phyloP scores from a whole-genome alignment of 92 coral and sea anemone species.

The Zoanthus solanderi region DNA sequence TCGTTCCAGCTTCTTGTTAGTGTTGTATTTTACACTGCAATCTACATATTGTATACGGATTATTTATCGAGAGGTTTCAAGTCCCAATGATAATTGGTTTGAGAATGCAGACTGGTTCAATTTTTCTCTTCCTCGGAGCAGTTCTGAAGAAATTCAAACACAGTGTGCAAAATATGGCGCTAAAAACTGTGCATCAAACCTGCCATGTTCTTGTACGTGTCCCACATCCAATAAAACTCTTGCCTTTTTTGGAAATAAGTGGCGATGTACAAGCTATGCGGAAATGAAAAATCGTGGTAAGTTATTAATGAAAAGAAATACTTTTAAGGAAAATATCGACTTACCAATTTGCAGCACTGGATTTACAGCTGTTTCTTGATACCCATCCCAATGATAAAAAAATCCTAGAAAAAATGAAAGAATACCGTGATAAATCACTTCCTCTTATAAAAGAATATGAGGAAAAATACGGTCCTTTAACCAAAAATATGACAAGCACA shows the following conservation, averaged over 20 bases:
- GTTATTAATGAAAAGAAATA: background rate
- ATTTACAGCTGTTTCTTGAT: too few species aligned
- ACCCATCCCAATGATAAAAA: too few species aligned
- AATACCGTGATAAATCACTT: too few species aligned
- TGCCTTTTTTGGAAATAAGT: background rate
- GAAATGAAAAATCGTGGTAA: conserved; percentile 2
- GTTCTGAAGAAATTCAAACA: background rate
- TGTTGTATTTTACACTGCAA: background rate
- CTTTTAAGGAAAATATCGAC: too few species aligned
- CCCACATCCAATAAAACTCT: background rate
- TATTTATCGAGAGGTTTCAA: background rate
- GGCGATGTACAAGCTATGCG: conserved; percentile 15
- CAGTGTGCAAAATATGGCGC: conserved; percentile 21
- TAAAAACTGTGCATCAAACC: background rate
- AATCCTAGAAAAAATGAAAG: too few species aligned
- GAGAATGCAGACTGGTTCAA: conserved; percentile 13
- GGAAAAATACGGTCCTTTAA: too few species aligned
- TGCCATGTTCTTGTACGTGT: conserved; percentile 14
- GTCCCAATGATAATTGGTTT: background rate
- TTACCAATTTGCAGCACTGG: too few species aligned
- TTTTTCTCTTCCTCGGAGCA: background rate
- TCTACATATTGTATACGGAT: background rate
- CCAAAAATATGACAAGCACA: too few species aligned
- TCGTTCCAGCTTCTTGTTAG: background rate
- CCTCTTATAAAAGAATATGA: too few species aligned